These are phyloP conservation scores for Tragulus kanchil DNA, from an alignment of 2,113 vertebrate species.

Conservation along the genomic window DNA sequence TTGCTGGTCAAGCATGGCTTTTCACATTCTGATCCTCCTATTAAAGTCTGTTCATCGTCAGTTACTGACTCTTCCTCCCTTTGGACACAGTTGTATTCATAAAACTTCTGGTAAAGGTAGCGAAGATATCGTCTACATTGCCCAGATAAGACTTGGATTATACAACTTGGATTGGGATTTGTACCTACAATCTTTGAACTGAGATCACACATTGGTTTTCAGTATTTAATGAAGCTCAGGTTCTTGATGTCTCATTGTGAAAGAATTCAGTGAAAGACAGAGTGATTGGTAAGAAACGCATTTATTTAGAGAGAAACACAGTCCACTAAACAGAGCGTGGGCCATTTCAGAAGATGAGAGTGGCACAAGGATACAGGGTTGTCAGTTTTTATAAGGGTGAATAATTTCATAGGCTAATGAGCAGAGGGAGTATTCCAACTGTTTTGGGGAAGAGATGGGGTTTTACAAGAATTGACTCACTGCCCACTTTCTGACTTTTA, in stretches of 20 bases:
- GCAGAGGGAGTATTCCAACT: neutral
- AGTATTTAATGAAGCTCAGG: neutral
- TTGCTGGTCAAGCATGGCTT: rapidly evolving
- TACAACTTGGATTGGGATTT: neutral
- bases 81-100: neutral
- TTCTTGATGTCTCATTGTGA: neutral
- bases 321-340: neutral
- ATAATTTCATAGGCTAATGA: neutral
- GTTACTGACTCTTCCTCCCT: neutral
- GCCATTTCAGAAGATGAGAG: neutral
- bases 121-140: neutral
- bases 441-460: neutral
- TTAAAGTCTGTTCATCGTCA: neutral
- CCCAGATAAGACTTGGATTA: neutral
- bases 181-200: neutral
- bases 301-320: neutral
- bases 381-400: neutral
- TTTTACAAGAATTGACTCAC: neutral
- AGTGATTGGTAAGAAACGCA: neutral
- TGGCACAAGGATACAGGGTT: neutral
- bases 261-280: neutral
- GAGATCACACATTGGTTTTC: neutral
- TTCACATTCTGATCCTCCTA: rapidly evolving
- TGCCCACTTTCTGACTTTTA: neutral
- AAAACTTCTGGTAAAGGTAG: neutral